Evolutionary conservation across 1,140 invertebrate species (phyloP), one percentile per base, ranked within the genome.

Genomic region (Aphaenogaster floridana): DNA sequence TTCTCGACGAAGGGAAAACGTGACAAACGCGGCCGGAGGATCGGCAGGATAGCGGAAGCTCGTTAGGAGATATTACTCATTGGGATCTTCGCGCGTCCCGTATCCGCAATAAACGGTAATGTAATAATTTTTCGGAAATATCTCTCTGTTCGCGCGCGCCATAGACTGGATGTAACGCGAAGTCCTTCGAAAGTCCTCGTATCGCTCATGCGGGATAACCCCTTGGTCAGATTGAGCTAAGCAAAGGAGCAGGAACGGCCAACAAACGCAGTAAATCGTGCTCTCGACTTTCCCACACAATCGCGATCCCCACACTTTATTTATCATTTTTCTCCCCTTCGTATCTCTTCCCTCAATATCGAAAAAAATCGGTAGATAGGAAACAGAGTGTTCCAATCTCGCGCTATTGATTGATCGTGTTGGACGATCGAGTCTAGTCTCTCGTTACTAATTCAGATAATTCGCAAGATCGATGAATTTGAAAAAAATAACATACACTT

Each of bases 121-220:
- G 54, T 74, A 76, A 76, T 28, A 59, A 39, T 48, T 59, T 42
- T 28, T 71, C n/a, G 15, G 7, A 11, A 74, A 48, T 15, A 21
- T 36, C 15, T 6, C 21, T 69, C 11, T 50, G 34, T 63, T 61
- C 9, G 54, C 42, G 48, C 34, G 39, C 21, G 57, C 28, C 8
- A 50, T 57, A 83, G 9, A 45, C 69, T 88, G 39, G 39, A 84
- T 83, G 13, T 48, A 68, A 36, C 17, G 45, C 50, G 39, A 42
- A 2, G 63, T 90, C 71, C 89, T 81, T 88, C 68, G 74, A 85
- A 17, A 79, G 69, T 57, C n/a, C 15, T 72, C 15, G 63, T 87
- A 83, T 83, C 89, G 34, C 28, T 87, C 45, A 28, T 7, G 48
- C 84, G n/a, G 21, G 39, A 79, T 48, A 72, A 72, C 69, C 86